Percentiles rank a stretch among this genome's conserved stretches.
phyloP scores from a whole-genome alignment of 2,797 vertebrate species.

The Nothura maculosa region DNA sequence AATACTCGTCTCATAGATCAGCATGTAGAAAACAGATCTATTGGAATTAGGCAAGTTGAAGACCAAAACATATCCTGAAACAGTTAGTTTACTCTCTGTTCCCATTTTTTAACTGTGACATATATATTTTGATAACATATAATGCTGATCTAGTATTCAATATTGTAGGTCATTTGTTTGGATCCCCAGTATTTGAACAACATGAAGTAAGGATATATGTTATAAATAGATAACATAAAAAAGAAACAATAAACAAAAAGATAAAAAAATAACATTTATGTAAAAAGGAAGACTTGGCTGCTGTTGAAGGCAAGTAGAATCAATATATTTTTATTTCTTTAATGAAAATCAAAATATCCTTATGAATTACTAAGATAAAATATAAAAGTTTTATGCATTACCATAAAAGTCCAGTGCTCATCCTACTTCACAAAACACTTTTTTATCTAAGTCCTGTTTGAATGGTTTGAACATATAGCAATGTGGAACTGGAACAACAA shows the following conservation, averaged over 20 bases:
- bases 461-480: not conserved
- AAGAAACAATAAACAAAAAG: not conserved
- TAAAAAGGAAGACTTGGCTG: not conserved
- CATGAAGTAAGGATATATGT: not conserved
- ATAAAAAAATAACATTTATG: not conserved
- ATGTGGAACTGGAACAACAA: not conserved
- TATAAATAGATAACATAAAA: not conserved
- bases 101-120: not conserved
- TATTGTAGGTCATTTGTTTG: not conserved
- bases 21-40: not conserved
- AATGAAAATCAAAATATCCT: not conserved
- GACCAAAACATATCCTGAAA: not conserved
- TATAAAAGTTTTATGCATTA: not conserved
- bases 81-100: not conserved
- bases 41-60: not conserved
- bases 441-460: not conserved
- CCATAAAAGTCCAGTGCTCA: not conserved
- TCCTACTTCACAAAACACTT: not conserved
- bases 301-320: not conserved
- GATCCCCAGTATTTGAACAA: not conserved
- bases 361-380: not conserved
- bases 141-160: fast-evolving
- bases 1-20: not conserved
- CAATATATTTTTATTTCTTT: not conserved
- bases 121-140: not conserved